Percentiles rank a stretch among this genome's conserved stretches.
Evolutionary conservation across 1,140 invertebrate species (phyloP).

Genomic region (Mactra quadrangularis): DNA sequence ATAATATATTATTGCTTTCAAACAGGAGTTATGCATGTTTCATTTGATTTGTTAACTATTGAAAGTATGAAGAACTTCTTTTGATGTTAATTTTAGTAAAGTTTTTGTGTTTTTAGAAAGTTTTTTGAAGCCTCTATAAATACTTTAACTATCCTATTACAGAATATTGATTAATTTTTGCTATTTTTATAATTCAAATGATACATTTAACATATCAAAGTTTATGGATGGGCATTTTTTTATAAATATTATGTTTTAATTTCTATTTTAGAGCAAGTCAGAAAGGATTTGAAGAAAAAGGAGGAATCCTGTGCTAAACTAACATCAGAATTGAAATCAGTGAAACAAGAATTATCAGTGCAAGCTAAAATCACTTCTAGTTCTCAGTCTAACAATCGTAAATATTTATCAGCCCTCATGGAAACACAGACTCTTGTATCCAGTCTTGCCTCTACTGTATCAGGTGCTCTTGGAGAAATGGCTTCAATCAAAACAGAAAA

Average conservation of each 20-base stretch:
- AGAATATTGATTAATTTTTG: no score
- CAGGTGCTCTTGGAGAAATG: constrained; percentile 62
- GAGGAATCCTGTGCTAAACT: constrained; percentile 68
- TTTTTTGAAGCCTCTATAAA: no score
- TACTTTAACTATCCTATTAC: no score
- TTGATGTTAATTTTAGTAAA: no score
- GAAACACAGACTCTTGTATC: constrained; percentile 64
- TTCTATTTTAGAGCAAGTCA: constrained; percentile 63
- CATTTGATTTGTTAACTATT: no score
- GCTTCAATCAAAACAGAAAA: constrained; percentile 43
- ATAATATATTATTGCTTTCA: no score
- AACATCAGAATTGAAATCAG: constrained; percentile 65
- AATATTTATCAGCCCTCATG: constrained; percentile 71
- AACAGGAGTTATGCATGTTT: no score
- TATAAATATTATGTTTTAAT: background rate
- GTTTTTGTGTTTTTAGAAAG: no score
- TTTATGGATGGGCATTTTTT: no score
- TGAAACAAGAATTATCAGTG: constrained; percentile 64
- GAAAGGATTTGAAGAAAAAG: constrained; percentile 65
- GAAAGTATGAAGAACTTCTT: no score
- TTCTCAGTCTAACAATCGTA: constrained; percentile 68
- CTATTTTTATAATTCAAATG: no score
- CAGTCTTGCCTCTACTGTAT: constrained; percentile 61
- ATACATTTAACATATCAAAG: no score
- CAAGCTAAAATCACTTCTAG: constrained; percentile 66